Evolutionary conservation across 2,113 vertebrate species (phyloP).

Genomic region (Rissa tridactyla): DNA sequence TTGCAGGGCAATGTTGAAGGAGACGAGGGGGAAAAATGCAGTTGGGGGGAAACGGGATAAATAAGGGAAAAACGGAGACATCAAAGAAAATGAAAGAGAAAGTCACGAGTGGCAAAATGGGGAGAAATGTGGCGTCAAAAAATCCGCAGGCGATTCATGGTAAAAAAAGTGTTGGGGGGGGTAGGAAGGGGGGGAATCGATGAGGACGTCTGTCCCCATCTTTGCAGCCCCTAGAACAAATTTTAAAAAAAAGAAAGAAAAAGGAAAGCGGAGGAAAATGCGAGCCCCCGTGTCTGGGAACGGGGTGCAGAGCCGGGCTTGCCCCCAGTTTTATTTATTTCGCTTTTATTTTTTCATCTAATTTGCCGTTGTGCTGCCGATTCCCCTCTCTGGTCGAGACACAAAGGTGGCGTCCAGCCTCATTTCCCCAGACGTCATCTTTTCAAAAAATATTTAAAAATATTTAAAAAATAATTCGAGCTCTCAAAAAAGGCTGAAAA

Average conservation of each 20-base stretch:
- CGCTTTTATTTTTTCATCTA: slow-evolving; percentile 35
- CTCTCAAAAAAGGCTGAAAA: slow-evolving; percentile 67
- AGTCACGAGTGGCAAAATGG: slow-evolving; percentile 22
- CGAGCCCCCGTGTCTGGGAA: not conserved
- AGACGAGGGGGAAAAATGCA: not conserved
- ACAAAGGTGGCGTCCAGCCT: slow-evolving; percentile 90
- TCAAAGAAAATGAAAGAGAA: slow-evolving; percentile 6
- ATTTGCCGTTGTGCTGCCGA: slow-evolving; percentile 45
- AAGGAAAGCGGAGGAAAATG: not conserved
- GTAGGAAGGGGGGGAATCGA: not conserved
- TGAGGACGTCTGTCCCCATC: not conserved
- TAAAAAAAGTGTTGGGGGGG: not conserved
- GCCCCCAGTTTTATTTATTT: not conserved
- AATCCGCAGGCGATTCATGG: not conserved
- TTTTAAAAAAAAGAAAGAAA: not conserved
- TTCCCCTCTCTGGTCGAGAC: slow-evolving; percentile 76
- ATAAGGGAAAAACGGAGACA: not conserved
- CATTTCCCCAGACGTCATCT: slow-evolving; percentile 94
- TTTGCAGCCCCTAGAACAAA: not conserved
- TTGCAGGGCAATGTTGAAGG: slow-evolving; percentile 27
- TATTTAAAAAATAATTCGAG: slow-evolving; percentile 83
- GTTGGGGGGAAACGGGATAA: not conserved
- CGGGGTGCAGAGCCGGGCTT: not conserved
- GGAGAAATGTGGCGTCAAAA: slow-evolving; percentile 20
- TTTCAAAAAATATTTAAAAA: slow-evolving; percentile 99